Conservation (phyloP, 2,113 vertebrate genomes). For the Oreotrochilus melanogaster region DNA sequence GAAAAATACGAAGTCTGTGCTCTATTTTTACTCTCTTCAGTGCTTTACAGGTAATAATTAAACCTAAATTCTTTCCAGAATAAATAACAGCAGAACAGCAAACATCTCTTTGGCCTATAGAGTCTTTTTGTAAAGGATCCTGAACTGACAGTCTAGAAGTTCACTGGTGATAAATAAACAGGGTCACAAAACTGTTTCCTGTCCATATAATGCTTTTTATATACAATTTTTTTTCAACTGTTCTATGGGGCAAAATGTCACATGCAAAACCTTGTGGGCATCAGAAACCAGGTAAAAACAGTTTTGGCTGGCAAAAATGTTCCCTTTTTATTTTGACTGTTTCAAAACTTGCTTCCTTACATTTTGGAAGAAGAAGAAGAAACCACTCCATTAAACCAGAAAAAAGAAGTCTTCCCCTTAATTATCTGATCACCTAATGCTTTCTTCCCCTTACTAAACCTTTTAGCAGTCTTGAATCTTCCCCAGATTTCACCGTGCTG, state of each 20-base stretch:
- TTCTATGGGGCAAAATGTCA: not conserved
- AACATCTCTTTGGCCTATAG: not conserved
- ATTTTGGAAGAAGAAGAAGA: not conserved
- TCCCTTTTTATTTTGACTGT: not conserved
- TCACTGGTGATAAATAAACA: not conserved
- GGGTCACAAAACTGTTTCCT: not conserved
- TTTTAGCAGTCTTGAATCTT: not conserved
- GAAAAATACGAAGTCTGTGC: not conserved
- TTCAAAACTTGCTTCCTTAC: not conserved
- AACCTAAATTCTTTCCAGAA: not conserved
- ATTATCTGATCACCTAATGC: not conserved
- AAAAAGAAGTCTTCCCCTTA: not conserved
- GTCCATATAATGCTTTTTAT: not conserved
- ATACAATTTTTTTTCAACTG: not conserved
- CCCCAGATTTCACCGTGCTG: not conserved
- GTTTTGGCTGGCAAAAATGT: not conserved
- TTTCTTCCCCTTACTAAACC: not conserved
- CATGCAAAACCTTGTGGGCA: not conserved
- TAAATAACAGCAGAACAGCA: not conserved
- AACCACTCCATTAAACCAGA: not conserved
- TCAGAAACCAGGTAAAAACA: not conserved
- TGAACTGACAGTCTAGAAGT: not conserved
- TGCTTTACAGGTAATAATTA: not conserved
- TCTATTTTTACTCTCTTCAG: not conserved
- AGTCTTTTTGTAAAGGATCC: not conserved